These are phyloP conservation scores for Deroplatys truncata DNA, from an alignment of 2,888 invertebrate genomes.

Conservation along the genomic window DNA sequence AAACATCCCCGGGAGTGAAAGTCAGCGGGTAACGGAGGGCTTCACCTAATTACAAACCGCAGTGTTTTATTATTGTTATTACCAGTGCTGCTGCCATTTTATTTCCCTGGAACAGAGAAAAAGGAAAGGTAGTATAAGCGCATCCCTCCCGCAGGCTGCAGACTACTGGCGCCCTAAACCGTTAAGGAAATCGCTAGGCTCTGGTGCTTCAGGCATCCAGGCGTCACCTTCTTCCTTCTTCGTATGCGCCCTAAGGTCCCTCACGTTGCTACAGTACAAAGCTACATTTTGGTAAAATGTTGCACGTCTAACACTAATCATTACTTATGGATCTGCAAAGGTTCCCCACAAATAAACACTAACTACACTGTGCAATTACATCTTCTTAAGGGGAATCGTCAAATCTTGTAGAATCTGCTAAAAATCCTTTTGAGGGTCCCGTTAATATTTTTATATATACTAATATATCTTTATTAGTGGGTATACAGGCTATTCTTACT, in stretches of 20 bases:
- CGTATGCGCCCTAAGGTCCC: neutral
- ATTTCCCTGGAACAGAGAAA: neutral
- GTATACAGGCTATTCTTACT: no score
- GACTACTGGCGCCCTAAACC: neutral
- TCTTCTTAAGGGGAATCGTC: no score
- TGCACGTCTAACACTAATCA: neutral
- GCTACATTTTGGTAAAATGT: neutral
- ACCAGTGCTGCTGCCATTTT: neutral
- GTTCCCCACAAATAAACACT: no score
- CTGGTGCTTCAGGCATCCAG: neutral
- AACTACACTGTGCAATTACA: no score
- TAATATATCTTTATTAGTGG: no score
- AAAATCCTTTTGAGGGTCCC: no score
- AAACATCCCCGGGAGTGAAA: neutral
- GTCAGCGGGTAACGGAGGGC: neutral
- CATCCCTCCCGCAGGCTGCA: neutral
- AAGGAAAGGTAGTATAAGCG: neutral
- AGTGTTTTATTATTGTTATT: neutral
- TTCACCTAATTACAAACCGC: neutral
- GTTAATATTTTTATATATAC: no score
- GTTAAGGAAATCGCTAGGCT: neutral
- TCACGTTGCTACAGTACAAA: neutral
- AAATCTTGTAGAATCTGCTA: no score
- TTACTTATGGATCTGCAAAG: no score
- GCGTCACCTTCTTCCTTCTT: no score